Conservation (phyloP, 2,888 invertebrate species). For the Sinodicranocentrus sp. region DNA sequence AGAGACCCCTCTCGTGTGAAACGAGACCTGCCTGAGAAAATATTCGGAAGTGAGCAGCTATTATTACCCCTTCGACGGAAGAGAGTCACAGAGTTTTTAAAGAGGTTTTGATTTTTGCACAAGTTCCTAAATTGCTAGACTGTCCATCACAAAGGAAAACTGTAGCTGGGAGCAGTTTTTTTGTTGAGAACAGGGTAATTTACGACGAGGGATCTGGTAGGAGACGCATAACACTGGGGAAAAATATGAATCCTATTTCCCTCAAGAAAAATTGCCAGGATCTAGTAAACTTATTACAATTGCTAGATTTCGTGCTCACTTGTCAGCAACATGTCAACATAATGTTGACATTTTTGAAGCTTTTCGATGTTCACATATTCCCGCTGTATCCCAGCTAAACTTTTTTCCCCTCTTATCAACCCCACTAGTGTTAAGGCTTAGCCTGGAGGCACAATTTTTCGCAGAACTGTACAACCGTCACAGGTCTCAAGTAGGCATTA, state of each 20-base stretch:
- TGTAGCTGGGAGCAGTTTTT: too few species aligned
- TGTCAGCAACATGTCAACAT: conserved; percentile 61
- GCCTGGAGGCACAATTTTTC: too few species aligned
- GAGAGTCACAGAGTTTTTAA: too few species aligned
- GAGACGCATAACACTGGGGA: neutral
- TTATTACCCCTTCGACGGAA: conserved; percentile 7
- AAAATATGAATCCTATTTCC: neutral
- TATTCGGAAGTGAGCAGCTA: neutral
- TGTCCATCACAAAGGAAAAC: neutral
- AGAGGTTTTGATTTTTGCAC: too few species aligned
- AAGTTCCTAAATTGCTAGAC: too few species aligned
- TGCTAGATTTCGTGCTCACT: conserved; percentile 58
- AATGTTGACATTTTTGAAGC: conserved; percentile 64
- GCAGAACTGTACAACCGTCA: too few species aligned
- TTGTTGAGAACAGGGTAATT: conserved; percentile 8
- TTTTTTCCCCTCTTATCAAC: too few species aligned
- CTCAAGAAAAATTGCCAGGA: neutral
- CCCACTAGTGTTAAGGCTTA: too few species aligned
- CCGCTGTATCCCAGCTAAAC: too few species aligned
- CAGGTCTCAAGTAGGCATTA: conserved; percentile 12
- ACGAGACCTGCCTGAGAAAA: conserved; percentile 41
- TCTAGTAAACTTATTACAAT: conserved; percentile 51
- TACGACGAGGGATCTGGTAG: conserved; percentile 27
- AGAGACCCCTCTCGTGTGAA: too few species aligned
- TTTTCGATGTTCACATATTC: conserved; percentile 46